Conservation (phyloP, 2,797 vertebrate species). For the Sylvilagus floridanus region DNA sequence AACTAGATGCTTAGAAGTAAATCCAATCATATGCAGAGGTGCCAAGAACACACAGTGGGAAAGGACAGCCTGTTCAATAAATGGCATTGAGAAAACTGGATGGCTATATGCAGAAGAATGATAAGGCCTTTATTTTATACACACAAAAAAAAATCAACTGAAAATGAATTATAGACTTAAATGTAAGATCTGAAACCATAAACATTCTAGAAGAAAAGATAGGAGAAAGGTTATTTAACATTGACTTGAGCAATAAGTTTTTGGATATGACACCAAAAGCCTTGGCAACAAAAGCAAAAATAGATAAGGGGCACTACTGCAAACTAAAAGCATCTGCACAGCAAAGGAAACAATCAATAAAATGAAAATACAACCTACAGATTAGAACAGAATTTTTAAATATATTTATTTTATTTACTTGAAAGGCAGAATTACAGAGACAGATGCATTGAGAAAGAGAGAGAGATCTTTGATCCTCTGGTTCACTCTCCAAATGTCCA, state of each 20-base stretch:
- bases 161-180: background rate
- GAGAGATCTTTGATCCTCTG: too few species aligned
- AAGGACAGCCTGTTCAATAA: background rate
- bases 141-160: too few species aligned
- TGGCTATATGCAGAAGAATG: background rate
- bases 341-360: background rate
- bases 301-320: too few species aligned
- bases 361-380: background rate
- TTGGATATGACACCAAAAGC: background rate
- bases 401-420: too few species aligned
- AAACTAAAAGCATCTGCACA: background rate
- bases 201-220: background rate
- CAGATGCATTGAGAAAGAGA: too few species aligned
- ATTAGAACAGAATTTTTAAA: background rate
- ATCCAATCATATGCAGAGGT: background rate
- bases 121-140: background rate
- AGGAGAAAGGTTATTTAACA: background rate
- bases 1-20: background rate
- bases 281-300: background rate
- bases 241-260: background rate
- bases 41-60: background rate
- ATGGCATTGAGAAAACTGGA: too few species aligned
- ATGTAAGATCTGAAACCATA: background rate
- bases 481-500: too few species aligned
- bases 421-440: too few species aligned